Conservation (phyloP, 2,113 vertebrate species). For the Ptilorrhoa leucosticta region DNA sequence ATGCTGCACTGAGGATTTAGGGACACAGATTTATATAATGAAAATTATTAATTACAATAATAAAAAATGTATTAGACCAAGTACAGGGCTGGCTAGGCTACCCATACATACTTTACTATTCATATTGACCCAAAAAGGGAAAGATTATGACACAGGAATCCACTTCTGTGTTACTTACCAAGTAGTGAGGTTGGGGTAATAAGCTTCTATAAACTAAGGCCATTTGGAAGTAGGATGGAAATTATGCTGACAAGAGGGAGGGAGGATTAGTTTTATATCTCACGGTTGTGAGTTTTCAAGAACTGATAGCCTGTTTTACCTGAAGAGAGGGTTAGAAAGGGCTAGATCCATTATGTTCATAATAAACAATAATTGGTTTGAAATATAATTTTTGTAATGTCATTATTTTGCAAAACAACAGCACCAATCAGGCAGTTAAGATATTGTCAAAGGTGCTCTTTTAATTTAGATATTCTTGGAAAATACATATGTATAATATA, state of each 20-base stretch:
- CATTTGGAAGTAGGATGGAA: conserved; percentile 64
- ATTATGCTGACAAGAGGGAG: conserved; percentile 59
- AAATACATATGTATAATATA: conserved; percentile 78
- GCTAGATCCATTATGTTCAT: conserved; percentile 75
- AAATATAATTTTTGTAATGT: conserved; percentile 74
- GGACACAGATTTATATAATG: conserved; percentile 57
- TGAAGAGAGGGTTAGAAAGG: conserved; percentile 77
- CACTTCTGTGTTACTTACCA: conserved; percentile 51
- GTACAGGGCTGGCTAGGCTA: conserved; percentile 53
- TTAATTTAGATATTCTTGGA: conserved; percentile 76
- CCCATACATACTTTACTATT: conserved; percentile 55
- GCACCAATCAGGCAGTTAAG: conserved; percentile 72
- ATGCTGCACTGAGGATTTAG: conserved; percentile 51
- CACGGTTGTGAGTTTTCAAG: conserved; percentile 66
- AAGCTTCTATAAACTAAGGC: conserved; percentile 66
- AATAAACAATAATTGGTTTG: conserved; percentile 69
- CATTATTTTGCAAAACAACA: conserved; percentile 72
- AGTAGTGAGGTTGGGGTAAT: conserved; percentile 66
- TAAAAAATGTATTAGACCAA: conserved; percentile 33
- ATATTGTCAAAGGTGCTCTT: conserved; percentile 79
- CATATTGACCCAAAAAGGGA: conserved; percentile 64
- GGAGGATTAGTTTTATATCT: conserved; percentile 73
- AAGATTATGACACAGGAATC: conserved; percentile 55
- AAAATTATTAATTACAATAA: conserved; percentile 22
- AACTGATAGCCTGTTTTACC: conserved; percentile 67